Base-by-base conservation (phyloP, 2,797 vertebrate genomes). In the Pangasius macronema region DNA sequence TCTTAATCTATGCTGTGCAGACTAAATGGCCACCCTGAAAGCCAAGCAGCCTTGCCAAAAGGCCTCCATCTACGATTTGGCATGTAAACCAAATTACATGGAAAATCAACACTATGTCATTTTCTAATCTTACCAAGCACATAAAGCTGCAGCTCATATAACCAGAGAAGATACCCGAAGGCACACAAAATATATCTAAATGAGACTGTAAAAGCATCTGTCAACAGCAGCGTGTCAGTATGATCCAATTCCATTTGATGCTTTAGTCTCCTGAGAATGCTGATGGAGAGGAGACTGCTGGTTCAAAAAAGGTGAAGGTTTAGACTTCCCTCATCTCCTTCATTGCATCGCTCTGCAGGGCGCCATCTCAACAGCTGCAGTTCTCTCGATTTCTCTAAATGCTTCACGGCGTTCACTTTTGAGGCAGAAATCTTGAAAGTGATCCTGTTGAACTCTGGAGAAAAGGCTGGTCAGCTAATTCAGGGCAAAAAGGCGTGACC, bases 401-500 rank as follows among this genome's bases (percentile, higher is more conserved):
- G 92, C 42, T 39, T 67, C 57, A 63, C 14, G 14, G 36, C 14
- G 39, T 42, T 82, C 79, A 77, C 84, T 70, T 90, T 87, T 85
- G 53, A 90, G 46, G 86, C 42, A 13, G 46, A 84, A 89, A 87
- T 53, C 79, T 49, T 89, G 51, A 88, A 90, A 91, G 84, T 59
- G 70, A 85, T 86, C 72, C 73, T 83, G 51, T 87, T 85, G 85
- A 90, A 86, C 82, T 72, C 49, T 68, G 49, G n/a, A 27, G 42
- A 85, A 85, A 85, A 85, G 83, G 65, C 51, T 87, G 87, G 82
- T 61, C 82, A 77, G 86, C 76, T 89, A 24, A 91, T 89, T 89
- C 81, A 75, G 82, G 89, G 86, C 83, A 89, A 86, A 82, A 93
- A 88, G 90, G 85, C 46, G 79, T 88, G 36, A 89, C 85, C 83